Conservation (phyloP, 1,140 invertebrate species). For the Bombus ignitus region DNA sequence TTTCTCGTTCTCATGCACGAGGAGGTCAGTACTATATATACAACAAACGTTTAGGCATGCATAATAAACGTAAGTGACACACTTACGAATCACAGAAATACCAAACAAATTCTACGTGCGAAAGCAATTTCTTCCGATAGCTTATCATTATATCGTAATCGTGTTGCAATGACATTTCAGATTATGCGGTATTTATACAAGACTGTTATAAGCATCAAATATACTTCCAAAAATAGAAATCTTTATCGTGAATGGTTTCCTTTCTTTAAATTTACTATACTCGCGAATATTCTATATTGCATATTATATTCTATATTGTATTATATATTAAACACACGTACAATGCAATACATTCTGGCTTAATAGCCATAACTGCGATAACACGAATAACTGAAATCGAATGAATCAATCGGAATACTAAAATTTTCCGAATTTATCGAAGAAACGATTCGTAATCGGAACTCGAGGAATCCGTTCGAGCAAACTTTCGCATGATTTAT, state of each 20-base stretch:
- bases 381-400: neutral
- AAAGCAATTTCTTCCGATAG: slow-evolving; percentile 14
- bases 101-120: slow-evolving; percentile 20
- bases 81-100: neutral
- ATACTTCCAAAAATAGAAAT: neutral
- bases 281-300: neutral
- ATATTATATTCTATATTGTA: too few species aligned
- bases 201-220: too few species aligned
- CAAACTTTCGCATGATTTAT: neutral
- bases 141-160: slow-evolving; percentile 12
- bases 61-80: neutral
- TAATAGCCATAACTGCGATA: neutral
- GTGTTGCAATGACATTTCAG: slow-evolving; percentile 7
- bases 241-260: neutral
- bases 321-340: too few species aligned
- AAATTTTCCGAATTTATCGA: neutral
- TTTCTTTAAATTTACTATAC: neutral
- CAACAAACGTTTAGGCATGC: slow-evolving; percentile 10
- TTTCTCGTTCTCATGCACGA: slow-evolving; percentile 7
- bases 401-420: neutral
- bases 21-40: neutral
- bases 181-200: neutral
- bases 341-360: too few species aligned
- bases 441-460: neutral
- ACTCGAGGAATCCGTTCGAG: neutral